Evolutionary conservation across 2,888 invertebrate species (phyloP).

Genomic region (Panzeria rudis): DNA sequence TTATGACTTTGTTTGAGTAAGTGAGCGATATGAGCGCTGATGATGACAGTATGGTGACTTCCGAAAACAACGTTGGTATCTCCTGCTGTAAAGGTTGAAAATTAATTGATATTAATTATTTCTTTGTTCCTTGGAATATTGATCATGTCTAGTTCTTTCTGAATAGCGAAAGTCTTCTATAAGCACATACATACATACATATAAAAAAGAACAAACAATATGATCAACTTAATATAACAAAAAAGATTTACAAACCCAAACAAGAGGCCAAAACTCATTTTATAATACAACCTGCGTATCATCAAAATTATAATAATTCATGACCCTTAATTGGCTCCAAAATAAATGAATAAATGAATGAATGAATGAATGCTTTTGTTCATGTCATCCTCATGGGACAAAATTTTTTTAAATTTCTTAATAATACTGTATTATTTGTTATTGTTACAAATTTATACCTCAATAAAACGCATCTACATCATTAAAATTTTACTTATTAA

Average conservation of each 20-base stretch:
- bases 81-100: no score
- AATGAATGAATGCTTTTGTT: conserved; percentile 5
- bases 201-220: background rate
- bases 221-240: background rate
- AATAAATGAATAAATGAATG: conserved; percentile 1
- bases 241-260: background rate
- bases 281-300: background rate
- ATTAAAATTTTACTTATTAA: conserved; percentile 29
- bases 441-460: conserved; percentile 53
- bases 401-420: conserved; percentile 43
- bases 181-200: background rate
- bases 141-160: no score
- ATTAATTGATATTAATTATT: no score
- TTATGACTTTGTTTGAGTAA: no score
- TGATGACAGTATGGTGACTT: no score
- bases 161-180: background rate
- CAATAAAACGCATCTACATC: conserved; percentile 20
- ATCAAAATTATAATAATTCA: conserved; percentile 45
- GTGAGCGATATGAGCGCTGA: no score
- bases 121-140: no score
- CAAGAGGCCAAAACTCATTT: background rate
- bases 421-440: conserved; percentile 44
- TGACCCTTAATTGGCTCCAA: background rate
- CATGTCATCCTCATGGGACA: conserved; percentile 31
- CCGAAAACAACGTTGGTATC: no score